These are phyloP conservation scores for Bellardia pandia DNA, from an alignment of 2,888 invertebrate species.

Conservation along the genomic window DNA sequence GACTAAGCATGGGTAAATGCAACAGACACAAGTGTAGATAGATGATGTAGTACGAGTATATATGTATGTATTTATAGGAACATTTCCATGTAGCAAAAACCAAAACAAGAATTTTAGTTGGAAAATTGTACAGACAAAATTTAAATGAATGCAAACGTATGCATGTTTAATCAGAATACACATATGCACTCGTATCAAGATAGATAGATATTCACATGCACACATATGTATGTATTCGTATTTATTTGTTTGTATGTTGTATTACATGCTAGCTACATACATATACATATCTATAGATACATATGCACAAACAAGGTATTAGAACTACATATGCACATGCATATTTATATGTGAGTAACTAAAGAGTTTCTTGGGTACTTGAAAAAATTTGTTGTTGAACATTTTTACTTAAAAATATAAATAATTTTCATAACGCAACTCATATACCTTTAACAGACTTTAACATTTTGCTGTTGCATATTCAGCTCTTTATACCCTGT, in stretches of 20 bases:
- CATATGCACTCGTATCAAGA: conserved; percentile 25
- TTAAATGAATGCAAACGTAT: conserved; percentile 71
- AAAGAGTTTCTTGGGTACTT: conserved; percentile 48
- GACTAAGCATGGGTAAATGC: conserved; percentile 33
- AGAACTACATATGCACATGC: too few relatives aligned
- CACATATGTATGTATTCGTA: conserved; percentile 7
- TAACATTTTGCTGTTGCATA: not conserved
- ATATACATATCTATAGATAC: not conserved
- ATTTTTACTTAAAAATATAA: conserved; percentile 45
- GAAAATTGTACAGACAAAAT: conserved; percentile 61
- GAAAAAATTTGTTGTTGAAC: conserved; percentile 23
- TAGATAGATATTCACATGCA: conserved; percentile 12
- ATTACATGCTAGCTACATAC: not conserved
- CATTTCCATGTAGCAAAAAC: conserved; percentile 47
- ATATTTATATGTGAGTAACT: conserved; percentile 1
- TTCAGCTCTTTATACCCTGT: not conserved
- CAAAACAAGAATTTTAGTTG: conserved; percentile 67
- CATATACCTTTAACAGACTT: not conserved
- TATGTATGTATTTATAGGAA: conserved; percentile 5
- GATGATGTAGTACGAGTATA: not conserved
- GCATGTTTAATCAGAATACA: conserved; percentile 64
- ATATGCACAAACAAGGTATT: not conserved
- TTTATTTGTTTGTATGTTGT: not conserved
- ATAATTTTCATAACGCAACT: conserved; percentile 45
- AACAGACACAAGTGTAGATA: not conserved